Conservation (phyloP, 2,113 vertebrate genomes). For the Nannospalax galili region DNA sequence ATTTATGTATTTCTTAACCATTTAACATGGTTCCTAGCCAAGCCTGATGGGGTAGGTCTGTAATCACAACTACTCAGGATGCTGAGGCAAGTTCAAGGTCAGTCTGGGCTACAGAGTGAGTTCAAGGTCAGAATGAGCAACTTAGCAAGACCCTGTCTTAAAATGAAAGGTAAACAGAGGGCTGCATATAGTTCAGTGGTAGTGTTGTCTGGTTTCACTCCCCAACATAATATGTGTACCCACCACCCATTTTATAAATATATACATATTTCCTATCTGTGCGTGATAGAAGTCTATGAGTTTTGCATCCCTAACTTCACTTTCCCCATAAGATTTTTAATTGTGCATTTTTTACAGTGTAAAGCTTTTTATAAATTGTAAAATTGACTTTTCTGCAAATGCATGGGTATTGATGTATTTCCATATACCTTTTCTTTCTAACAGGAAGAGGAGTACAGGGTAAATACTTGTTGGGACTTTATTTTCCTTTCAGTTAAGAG, state of each 20-base stretch:
- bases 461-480: not conserved
- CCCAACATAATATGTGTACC: not conserved
- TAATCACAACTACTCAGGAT: not conserved
- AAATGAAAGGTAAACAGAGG: not conserved
- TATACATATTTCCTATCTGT: not conserved
- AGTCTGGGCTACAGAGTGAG: not conserved
- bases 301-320: not conserved
- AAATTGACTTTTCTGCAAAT: constrained; percentile 16
- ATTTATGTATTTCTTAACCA: constrained; percentile 23
- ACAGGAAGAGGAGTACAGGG: not conserved
- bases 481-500: not conserved
- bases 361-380: constrained; percentile 2
- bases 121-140: not conserved
- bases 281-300: not conserved
- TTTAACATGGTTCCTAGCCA: not conserved
- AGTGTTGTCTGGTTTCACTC: not conserved
- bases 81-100: not conserved
- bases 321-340: constrained; percentile 45
- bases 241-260: not conserved
- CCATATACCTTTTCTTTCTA: constrained; percentile 30
- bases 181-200: not conserved
- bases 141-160: not conserved
- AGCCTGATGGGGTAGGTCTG: not conserved
- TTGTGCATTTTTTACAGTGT: constrained; percentile 14
- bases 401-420: not conserved